Base-by-base conservation (phyloP, 35 echinoderm and acorn worm species). In the Diadema setosum region DNA sequence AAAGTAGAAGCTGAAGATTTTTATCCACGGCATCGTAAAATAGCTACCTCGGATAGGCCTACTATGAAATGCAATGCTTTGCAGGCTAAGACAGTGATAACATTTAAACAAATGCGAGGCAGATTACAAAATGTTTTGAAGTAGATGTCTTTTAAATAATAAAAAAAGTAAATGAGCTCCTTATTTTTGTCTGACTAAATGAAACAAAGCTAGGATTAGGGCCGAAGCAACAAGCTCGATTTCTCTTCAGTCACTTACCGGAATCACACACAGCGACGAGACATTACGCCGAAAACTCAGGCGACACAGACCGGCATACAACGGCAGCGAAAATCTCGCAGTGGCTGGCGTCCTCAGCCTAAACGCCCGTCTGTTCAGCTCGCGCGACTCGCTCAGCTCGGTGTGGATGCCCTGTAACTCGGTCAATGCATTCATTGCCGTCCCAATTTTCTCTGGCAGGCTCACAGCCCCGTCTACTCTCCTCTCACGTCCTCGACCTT, bases 391-490 rank as follows among this genome's bases (percentile, higher is more conserved):
- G n/a, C 9, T 21, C 24, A 15, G 21, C 35, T 78, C 73, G 73
- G 73, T 78, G 73, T 78, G 40, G 73, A 78, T 78, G 73, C 73
- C 73, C 73, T 78, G 73, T 41, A 78, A 35, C 18, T 78, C 73
- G 73, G 73, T 78, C 73, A 78, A 78, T 78, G 73, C 73, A 78
- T 78, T 78, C 73, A 78, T 78, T 78, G 73, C 73, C 73, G 73
- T 78, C 34, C 73, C 40, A 78, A 44, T 78, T 78, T 52, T 78
- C 73, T 41, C 23, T 78, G 73, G 27, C 73, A 35, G 73, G 34
- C 73, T 44, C 73, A 78, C 73, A 78, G 29, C 73, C 73, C 73
- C 73, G 73, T 78, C 73, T 78, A 78, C 73, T 78, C 73, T 33
- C 73, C 73, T 39, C 73, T 78, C 35, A 78, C 73, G 73, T 78